Conservation (phyloP, 1,140 invertebrate genomes). For the Euura saliciscinereae region DNA sequence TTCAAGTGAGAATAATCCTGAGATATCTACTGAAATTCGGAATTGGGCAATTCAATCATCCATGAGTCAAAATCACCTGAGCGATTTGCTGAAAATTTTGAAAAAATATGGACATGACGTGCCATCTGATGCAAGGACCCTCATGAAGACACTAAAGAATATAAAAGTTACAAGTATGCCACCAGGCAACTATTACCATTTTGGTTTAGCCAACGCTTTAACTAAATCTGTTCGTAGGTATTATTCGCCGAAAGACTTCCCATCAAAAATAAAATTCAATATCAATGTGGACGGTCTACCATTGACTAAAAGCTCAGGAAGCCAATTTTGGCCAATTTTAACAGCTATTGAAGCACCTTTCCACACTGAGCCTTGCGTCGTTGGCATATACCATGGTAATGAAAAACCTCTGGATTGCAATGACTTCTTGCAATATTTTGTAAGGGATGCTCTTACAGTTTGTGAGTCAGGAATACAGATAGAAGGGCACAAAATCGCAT, state of each 20-base stretch:
- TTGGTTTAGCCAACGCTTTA: conserved; percentile 17
- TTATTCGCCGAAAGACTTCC: conserved; percentile 11
- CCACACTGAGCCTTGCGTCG: conserved; percentile 27
- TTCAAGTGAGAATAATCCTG: background rate
- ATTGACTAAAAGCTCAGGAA: conserved; percentile 21
- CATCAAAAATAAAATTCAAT: conserved; percentile 12
- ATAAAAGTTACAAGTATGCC: conserved; percentile 4
- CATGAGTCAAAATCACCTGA: conserved; percentile 11
- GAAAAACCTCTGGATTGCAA: conserved; percentile 25
- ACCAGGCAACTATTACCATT: conserved; percentile 20
- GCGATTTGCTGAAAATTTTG: conserved; percentile 8
- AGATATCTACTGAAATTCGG: background rate
- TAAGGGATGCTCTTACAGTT: conserved; percentile 14
- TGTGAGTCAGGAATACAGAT: background rate
- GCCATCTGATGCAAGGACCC: conserved; percentile 16
- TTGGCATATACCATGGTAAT: conserved; percentile 22
- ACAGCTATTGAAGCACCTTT: conserved; percentile 21
- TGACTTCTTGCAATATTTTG: conserved; percentile 24
- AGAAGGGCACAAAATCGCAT: background rate
- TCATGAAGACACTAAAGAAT: conserved; percentile 20
- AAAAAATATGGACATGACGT: conserved; percentile 18
- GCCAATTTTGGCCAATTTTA: conserved; percentile 20
- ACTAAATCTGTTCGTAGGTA: conserved; percentile 16
- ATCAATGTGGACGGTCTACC: conserved; percentile 25
- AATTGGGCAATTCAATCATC: conserved; percentile 12